These are phyloP conservation scores for Anthopleura xanthogrammica DNA, from an alignment of 92 coral and sea anemone genomes.

Conservation along the genomic window DNA sequence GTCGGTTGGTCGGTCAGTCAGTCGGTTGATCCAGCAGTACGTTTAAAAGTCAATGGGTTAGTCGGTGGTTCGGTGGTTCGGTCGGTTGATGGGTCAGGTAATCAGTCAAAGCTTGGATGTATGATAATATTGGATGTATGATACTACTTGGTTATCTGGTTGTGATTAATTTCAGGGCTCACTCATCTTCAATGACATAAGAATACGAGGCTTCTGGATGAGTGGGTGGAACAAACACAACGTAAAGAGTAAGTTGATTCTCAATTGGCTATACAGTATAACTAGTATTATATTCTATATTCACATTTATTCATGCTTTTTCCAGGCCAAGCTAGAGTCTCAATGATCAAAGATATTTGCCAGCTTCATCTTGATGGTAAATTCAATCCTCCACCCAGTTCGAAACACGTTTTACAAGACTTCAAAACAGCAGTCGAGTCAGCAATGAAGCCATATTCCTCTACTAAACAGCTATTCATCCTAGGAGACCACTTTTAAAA, in stretches of 20 bases:
- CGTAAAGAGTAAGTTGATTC: slow-evolving; percentile 47
- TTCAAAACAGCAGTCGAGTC: slow-evolving; percentile 66
- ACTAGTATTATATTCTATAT: too few species aligned
- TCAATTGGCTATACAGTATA: too few species aligned
- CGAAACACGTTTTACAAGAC: slow-evolving; percentile 62
- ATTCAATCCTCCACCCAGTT: slow-evolving; percentile 71
- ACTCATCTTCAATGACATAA: slow-evolving; percentile 76
- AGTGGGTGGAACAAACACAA: slow-evolving; percentile 75
- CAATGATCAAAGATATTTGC: slow-evolving; percentile 83
- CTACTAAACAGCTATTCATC: slow-evolving; percentile 57
- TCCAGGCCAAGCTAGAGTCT: slow-evolving; percentile 54
- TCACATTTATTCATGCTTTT: background rate
- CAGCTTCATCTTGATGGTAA: slow-evolving; percentile 54
- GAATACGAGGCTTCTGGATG: slow-evolving; percentile 94
- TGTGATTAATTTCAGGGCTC: slow-evolving; percentile 51
- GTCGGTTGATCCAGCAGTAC: too few species aligned
- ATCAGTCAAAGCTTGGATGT: background rate
- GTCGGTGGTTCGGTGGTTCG: background rate
- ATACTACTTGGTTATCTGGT: background rate
- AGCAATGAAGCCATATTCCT: slow-evolving; percentile 68
- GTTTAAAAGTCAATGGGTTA: too few species aligned
- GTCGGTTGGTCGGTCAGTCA: too few species aligned
- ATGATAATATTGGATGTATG: background rate
- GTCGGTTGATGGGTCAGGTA: background rate
- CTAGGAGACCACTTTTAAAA: background rate